A percentile compares a stretch with the other conserved stretches of the same genome.
Evolutionary conservation across 2,797 vertebrate species (phyloP).

Genomic region (Cygnus olor): DNA sequence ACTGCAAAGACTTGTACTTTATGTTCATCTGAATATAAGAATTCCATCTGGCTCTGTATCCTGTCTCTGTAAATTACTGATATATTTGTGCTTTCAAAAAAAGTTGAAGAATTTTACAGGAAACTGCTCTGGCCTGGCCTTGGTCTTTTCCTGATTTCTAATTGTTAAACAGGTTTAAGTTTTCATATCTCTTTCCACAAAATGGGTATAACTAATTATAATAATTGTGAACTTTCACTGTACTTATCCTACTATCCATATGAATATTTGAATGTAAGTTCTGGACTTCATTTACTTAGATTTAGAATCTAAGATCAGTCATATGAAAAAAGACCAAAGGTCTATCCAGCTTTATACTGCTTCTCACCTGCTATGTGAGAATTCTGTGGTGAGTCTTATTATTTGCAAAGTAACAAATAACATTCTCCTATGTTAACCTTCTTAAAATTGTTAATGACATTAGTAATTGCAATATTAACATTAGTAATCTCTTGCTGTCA

Average conservation of each 20-base stretch:
- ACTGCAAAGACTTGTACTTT: not conserved
- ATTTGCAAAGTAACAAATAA: not conserved
- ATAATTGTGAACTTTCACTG: not conserved
- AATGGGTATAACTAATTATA: not conserved
- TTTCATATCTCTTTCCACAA: not conserved
- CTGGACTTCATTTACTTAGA: not conserved
- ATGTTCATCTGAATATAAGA: constrained; percentile 8
- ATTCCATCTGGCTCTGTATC: constrained; percentile 23
- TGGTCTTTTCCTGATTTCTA: constrained; percentile 31
- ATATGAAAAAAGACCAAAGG: not conserved
- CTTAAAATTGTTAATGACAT: not conserved
- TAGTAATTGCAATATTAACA: not conserved
- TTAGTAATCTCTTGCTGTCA: not conserved
- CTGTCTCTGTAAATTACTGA: not conserved
- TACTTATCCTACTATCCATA: not conserved
- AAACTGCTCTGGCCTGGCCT: not conserved
- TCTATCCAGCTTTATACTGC: not conserved
- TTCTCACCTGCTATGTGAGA: not conserved
- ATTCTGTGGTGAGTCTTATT: not conserved
- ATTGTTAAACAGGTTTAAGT: not conserved
- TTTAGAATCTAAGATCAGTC: not conserved
- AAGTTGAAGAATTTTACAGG: constrained; percentile 25
- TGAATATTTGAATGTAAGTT: not conserved
- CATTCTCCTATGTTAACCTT: not conserved
- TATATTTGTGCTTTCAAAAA: constrained; percentile 30